A percentile compares a stretch with the other conserved stretches of the same genome.
Evolutionary conservation across 2,888 invertebrate species (phyloP).

Genomic region (Xestoiulus laeticollis): DNA sequence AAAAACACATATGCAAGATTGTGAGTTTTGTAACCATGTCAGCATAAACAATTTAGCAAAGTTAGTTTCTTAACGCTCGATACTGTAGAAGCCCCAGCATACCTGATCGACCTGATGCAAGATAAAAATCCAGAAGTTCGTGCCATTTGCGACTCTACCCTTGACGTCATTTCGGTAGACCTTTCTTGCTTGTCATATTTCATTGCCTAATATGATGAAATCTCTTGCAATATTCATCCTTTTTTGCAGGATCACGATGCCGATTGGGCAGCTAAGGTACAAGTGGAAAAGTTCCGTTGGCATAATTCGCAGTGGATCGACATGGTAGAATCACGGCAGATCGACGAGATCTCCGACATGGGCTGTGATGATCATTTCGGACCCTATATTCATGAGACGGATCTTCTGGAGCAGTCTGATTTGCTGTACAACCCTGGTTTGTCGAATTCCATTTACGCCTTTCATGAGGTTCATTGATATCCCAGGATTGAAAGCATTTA

Average conservation of each 20-base stretch:
- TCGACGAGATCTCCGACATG: slow-evolving; percentile 57
- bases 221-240: background rate
- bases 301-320: slow-evolving; percentile 99
- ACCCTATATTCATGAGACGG: slow-evolving; percentile 57
- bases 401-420: slow-evolving; percentile 57
- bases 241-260: slow-evolving; percentile 75
- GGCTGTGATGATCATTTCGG: slow-evolving; percentile 57
- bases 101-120: slow-evolving; percentile 96
- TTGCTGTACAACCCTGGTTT: slow-evolving; percentile 32
- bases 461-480: background rate
- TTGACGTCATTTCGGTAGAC: slow-evolving; percentile 93
- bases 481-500: too few relatives aligned
- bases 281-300: slow-evolving; percentile 94
- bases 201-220: background rate
- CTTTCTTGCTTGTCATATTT: slow-evolving; percentile 59
- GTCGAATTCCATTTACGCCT: background rate
- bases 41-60: background rate
- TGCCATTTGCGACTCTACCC: slow-evolving; percentile 92
- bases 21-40: too few relatives aligned
- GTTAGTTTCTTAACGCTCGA: background rate
- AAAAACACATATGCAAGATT: background rate
- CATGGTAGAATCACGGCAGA: slow-evolving; percentile 77
- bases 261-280: slow-evolving; percentile 93
- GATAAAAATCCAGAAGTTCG: slow-evolving; percentile 94
- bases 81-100: slow-evolving; percentile 86